Conservation (phyloP, 2,888 invertebrate genomes). For the Chymomyza amoena region DNA sequence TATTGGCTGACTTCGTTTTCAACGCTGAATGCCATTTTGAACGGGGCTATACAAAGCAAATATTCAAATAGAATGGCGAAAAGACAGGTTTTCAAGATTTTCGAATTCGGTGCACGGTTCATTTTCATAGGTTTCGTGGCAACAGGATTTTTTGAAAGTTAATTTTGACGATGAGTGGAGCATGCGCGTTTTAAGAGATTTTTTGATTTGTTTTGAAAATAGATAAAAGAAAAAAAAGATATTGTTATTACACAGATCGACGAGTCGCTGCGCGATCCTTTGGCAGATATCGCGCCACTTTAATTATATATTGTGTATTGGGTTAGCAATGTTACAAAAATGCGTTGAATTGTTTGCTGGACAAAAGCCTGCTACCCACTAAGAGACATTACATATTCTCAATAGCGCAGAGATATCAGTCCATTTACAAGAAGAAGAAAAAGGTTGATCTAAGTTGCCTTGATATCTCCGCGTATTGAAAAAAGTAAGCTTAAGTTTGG, state of each 20-base stretch:
- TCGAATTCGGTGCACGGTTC: slow-evolving; percentile 52
- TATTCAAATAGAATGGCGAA: not conserved
- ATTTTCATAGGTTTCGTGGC: slow-evolving; percentile 33
- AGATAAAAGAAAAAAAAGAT: slow-evolving; percentile 74
- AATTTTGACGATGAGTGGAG: slow-evolving; percentile 74
- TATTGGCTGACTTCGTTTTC: slow-evolving; percentile 70
- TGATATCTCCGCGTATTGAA: slow-evolving; percentile 45
- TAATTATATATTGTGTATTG: slow-evolving; percentile 21
- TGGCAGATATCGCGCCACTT: slow-evolving; percentile 28
- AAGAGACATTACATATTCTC: slow-evolving; percentile 4
- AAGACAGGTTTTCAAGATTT: not conserved
- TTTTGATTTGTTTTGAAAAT: slow-evolving; percentile 61
- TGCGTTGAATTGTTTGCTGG: slow-evolving; percentile 25
- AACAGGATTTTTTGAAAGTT: slow-evolving; percentile 46
- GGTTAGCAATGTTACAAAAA: slow-evolving; percentile 48
- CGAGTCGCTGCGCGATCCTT: slow-evolving; percentile 44
- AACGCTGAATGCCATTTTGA: slow-evolving; percentile 76
- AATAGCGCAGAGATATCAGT: slow-evolving; percentile 36
- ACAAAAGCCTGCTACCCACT: slow-evolving; percentile 7
- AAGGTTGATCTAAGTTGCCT: slow-evolving; percentile 1
- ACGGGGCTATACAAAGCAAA: slow-evolving; percentile 62
- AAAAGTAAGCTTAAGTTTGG: slow-evolving; percentile 5
- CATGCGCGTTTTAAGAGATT: slow-evolving; percentile 65
- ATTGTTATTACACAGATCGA: slow-evolving; percentile 73
- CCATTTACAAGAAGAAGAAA: not conserved